These are phyloP conservation scores for Elegia similella DNA, from an alignment of 2,888 invertebrate species.

Conservation along the genomic window DNA sequence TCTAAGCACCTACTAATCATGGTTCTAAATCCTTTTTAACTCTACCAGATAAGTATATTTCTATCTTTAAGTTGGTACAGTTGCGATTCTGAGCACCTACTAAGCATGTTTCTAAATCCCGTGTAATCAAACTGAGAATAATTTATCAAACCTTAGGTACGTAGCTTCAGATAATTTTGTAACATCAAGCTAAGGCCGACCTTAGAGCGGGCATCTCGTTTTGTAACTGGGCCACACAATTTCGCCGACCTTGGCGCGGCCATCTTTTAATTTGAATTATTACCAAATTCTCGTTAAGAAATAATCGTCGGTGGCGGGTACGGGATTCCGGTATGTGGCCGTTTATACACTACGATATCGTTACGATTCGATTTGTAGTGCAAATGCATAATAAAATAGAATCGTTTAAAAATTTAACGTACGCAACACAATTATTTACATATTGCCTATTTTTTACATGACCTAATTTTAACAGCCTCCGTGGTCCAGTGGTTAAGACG, in stretches of 20 bases:
- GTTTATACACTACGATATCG: conserved; percentile 19
- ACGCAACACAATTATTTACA: too few species aligned
- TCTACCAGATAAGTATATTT: too few species aligned
- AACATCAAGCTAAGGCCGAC: conserved; percentile 32
- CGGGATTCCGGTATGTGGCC: conserved; percentile 12
- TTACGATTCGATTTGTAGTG: not conserved
- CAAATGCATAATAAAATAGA: too few species aligned
- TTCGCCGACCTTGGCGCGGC: conserved; percentile 50
- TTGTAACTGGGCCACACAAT: conserved; percentile 39
- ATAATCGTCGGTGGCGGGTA: conserved; percentile 31
- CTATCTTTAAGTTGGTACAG: too few species aligned
- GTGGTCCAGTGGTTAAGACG: too few species aligned
- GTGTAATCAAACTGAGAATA: not conserved
- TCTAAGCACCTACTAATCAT: too few species aligned
- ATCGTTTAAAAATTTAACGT: too few species aligned
- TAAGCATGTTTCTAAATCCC: too few species aligned
- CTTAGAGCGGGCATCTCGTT: conserved; percentile 27
- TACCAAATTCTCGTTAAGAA: conserved; percentile 50
- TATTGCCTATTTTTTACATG: too few species aligned
- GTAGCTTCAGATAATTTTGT: conserved; percentile 35
- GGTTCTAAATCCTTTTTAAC: too few species aligned
- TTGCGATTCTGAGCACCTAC: too few species aligned
- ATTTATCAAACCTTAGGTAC: not conserved
- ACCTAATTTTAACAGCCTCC: too few species aligned
- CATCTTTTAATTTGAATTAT: conserved; percentile 49